A percentile compares a stretch with the other conserved stretches of the same genome.
These are phyloP conservation scores for Scytalopus superciliaris DNA, from an alignment of 2,113 vertebrate species.

Conservation along the genomic window DNA sequence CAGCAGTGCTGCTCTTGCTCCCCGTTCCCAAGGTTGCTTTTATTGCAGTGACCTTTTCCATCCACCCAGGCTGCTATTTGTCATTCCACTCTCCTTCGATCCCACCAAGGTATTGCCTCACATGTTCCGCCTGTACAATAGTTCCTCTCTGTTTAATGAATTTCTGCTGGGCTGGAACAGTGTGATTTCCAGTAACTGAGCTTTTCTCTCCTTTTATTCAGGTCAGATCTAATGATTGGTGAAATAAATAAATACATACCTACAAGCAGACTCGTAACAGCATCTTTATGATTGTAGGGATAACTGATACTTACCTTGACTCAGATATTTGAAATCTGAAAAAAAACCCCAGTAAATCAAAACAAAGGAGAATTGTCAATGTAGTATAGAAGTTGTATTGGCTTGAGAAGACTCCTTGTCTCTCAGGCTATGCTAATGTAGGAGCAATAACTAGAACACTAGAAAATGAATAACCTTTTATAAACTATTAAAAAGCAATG, in stretches of 20 bases:
- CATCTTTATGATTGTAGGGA: background rate
- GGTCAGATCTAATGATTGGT: constrained; percentile 34
- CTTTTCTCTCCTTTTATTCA: background rate
- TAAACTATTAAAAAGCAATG: background rate
- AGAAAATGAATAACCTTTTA: constrained; percentile 16
- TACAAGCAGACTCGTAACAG: background rate
- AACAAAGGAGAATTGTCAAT: background rate
- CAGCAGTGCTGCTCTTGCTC: constrained; percentile 51
- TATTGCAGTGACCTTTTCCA: constrained; percentile 70
- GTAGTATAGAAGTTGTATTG: background rate
- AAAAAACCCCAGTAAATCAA: background rate
- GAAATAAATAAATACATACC: constrained; percentile 6
- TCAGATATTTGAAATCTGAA: background rate
- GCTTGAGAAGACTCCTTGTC: background rate
- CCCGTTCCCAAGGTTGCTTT: constrained; percentile 65
- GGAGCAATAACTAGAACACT: constrained; percentile 7
- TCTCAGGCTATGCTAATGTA: constrained; percentile 33
- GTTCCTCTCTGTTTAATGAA: constrained; percentile 15
- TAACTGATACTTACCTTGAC: background rate
- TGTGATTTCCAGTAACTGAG: constrained; percentile 16
- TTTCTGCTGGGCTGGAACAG: constrained; percentile 21
- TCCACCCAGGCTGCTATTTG: constrained; percentile 15
- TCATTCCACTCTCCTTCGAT: background rate
- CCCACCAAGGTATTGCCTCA: background rate
- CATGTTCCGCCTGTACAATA: background rate